A percentile compares a stretch with the other conserved stretches of the same genome.
phyloP scores from a whole-genome alignment of 92 coral and sea anemone species.

The Desmophyllum pertusum region DNA sequence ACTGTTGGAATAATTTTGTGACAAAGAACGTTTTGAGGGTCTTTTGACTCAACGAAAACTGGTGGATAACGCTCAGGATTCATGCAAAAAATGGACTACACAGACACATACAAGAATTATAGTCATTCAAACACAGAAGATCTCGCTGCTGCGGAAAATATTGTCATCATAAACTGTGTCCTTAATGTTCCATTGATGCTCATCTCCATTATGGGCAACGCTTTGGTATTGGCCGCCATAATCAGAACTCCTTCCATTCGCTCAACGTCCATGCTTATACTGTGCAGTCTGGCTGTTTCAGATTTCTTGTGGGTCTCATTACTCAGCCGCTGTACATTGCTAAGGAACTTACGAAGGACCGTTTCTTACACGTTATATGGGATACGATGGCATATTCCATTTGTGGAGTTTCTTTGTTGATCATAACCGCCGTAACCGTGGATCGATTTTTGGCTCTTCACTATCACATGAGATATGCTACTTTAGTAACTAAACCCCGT shows the following conservation, averaged over 20 bases:
- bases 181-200: slow-evolving; percentile 6
- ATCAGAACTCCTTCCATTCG: slow-evolving; percentile 7
- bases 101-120: background rate
- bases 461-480: slow-evolving; percentile 28
- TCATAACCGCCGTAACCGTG: slow-evolving; percentile 25
- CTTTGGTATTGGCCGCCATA: slow-evolving; percentile 15
- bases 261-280: slow-evolving; percentile 1
- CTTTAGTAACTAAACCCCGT: slow-evolving; percentile 13
- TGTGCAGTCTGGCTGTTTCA: slow-evolving; percentile 10
- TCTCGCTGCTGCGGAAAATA: background rate
- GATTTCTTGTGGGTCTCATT: slow-evolving; percentile 22
- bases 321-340: slow-evolving; percentile 25
- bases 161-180: slow-evolving; percentile 10
- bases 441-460: slow-evolving; percentile 25
- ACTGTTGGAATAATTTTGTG: no score
- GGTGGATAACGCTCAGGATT: background rate
- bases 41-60: background rate
- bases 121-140: background rate
- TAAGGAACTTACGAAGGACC: slow-evolving; percentile 25
- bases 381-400: slow-evolving; percentile 3
- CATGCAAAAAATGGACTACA: background rate
- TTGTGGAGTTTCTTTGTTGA: slow-evolving; percentile 18
- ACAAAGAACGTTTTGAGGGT: no score
- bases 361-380: background rate
- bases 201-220: slow-evolving; percentile 18